Conservation (phyloP, 2,797 vertebrate genomes). For the Odontamblyopus rebecca region DNA sequence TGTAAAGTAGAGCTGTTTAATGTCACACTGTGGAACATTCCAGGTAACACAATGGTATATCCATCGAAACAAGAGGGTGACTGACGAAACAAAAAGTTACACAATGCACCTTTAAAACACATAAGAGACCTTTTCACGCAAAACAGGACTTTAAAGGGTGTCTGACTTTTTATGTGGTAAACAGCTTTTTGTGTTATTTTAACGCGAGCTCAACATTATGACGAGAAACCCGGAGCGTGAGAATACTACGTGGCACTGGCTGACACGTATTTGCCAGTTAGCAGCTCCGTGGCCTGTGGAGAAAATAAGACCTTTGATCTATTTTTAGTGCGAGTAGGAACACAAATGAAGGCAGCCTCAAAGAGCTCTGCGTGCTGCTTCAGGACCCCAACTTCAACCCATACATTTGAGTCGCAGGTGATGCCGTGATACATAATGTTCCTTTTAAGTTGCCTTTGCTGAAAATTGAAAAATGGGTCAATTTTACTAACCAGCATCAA, state of each 20-base stretch:
- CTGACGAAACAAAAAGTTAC: too few relatives aligned
- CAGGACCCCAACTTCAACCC: background rate
- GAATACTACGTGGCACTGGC: background rate
- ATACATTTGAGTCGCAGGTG: background rate
- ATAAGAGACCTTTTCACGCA: too few relatives aligned
- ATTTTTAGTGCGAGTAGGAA: background rate
- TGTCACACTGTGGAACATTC: too few relatives aligned
- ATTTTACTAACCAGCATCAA: background rate
- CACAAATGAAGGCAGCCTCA: background rate
- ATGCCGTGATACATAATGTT: background rate
- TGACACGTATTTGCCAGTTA: background rate
- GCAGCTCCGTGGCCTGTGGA: background rate
- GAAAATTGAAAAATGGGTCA: too few relatives aligned
- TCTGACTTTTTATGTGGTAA: background rate
- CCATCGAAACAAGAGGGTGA: too few relatives aligned
- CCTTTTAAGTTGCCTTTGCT: background rate
- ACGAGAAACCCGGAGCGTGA: background rate
- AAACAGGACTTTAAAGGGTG: too few relatives aligned
- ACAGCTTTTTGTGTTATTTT: background rate
- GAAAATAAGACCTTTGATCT: constrained; percentile 2
- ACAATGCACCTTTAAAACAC: too few relatives aligned
- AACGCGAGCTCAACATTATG: too few relatives aligned
- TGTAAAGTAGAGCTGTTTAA: too few relatives aligned
- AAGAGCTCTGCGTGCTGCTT: background rate
- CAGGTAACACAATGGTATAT: too few relatives aligned